Conservation (phyloP, 2,888 invertebrate species). For the Onchidella celtica region DNA sequence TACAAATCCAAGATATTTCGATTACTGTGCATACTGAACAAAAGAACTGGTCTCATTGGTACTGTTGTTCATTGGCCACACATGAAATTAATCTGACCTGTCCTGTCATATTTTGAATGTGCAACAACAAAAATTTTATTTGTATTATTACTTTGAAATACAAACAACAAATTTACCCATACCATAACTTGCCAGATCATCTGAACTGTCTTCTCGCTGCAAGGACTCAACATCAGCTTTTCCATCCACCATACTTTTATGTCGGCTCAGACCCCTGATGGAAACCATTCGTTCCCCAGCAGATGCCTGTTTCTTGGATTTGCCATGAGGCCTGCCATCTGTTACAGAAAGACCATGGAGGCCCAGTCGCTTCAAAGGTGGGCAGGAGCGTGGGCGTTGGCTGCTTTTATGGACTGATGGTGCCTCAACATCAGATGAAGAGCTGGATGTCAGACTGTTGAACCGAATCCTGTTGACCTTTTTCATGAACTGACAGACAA, state of each 20-base stretch:
- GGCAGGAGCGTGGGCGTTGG: conserved; percentile 52
- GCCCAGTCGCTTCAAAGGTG: conserved; percentile 36
- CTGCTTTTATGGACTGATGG: neutral
- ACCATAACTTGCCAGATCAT: conserved; percentile 33
- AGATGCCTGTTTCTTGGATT: neutral
- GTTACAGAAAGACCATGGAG: neutral
- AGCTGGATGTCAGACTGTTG: conserved; percentile 55
- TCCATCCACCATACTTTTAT: conserved; percentile 23
- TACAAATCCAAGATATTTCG: too few species aligned
- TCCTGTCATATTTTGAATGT: too few species aligned
- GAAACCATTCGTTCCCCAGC: neutral
- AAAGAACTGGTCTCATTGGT: too few species aligned
- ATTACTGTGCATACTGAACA: too few species aligned
- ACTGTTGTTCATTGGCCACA: too few species aligned
- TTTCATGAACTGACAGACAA: conserved; percentile 53
- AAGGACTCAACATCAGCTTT: neutral
- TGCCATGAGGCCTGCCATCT: neutral
- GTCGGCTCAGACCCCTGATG: neutral
- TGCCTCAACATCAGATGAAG: conserved; percentile 37
- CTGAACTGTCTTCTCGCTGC: conserved; percentile 30
- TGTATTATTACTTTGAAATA: too few species aligned
- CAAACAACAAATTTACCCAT: conserved; percentile 18
- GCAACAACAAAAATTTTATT: too few species aligned
- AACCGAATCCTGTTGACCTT: conserved; percentile 55
- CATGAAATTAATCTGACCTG: too few species aligned